Conservation (phyloP, 1,140 invertebrate genomes). For the Drosophila pseudoobscura region DNA sequence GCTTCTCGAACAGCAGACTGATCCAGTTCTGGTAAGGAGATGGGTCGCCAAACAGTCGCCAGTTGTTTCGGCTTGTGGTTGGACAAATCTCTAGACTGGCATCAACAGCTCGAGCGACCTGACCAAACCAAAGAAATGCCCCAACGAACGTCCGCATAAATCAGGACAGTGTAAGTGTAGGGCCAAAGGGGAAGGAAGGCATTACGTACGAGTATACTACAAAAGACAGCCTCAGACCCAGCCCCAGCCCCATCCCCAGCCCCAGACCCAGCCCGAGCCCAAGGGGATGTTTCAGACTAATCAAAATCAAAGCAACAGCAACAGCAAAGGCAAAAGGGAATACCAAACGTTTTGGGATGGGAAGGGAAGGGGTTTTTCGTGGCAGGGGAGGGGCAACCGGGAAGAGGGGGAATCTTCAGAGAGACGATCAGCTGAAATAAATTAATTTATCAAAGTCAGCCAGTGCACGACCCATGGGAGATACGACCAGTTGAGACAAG, state of each 20-base stretch:
- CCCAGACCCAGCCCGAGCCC: conserved; percentile 10
- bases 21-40: conserved; percentile 25
- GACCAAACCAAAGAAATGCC: conserved; percentile 74
- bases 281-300: conserved; percentile 69
- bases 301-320: conserved; percentile 59
- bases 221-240: background rate
- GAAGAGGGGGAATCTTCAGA: conserved; percentile 18
- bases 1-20: background rate
- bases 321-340: conserved; percentile 38
- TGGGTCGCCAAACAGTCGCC: conserved; percentile 69
- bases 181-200: conserved; percentile 47
- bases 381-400: background rate
- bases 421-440: conserved; percentile 58
- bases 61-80: conserved; percentile 66
- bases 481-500: conserved; percentile 43
- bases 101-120: conserved; percentile 61
- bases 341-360: background rate
- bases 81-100: conserved; percentile 72
- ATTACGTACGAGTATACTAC: background rate
- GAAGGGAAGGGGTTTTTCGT: background rate
- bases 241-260: too few species aligned
- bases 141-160: conserved; percentile 64
- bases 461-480: conserved; percentile 20
- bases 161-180: conserved; percentile 62
- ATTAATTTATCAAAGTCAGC: conserved; percentile 78